A percentile compares a stretch with the other conserved stretches of the same genome.
Conservation (phyloP, 2,113 vertebrate genomes). For the Raphicerus campestris region DNA sequence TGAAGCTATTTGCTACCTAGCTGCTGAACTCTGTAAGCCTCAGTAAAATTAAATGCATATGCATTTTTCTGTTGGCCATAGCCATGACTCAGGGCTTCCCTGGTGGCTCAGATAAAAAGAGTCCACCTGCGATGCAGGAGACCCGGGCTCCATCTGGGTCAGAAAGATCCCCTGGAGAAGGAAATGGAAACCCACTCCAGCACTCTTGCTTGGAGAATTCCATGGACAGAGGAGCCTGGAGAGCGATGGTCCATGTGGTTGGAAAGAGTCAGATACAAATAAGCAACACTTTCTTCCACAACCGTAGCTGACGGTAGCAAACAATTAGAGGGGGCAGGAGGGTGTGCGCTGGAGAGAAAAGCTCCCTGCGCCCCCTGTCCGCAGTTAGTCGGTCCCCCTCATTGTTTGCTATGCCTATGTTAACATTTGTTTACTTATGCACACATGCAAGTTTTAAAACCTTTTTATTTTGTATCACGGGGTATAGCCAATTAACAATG, state of each 20-base stretch:
- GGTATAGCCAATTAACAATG: too few species aligned
- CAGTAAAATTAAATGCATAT: neutral
- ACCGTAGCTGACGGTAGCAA: too few species aligned
- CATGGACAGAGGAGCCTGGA: neutral
- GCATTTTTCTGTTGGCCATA: neutral
- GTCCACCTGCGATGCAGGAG: neutral
- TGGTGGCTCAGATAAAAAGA: neutral
- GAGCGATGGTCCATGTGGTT: neutral
- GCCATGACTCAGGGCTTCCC: neutral
- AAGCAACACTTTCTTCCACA: too few species aligned
- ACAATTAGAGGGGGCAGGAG: too few species aligned
- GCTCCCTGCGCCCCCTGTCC: too few species aligned
- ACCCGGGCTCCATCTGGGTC: rapidly evolving
- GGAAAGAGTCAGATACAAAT: neutral
- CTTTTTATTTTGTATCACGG: too few species aligned
- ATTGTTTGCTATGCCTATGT: too few species aligned
- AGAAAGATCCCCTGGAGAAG: neutral
- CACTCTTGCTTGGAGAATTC: neutral
- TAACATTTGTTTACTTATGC: too few species aligned
- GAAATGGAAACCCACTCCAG: neutral
- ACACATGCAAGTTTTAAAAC: too few species aligned
- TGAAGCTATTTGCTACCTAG: neutral
- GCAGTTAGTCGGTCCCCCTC: too few species aligned
- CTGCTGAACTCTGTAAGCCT: neutral
- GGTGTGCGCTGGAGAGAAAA: too few species aligned